Percentiles rank a stretch among this genome's conserved stretches.
phyloP scores from a whole-genome alignment of 1,140 invertebrate genomes.

The Polyergus mexicanus region DNA sequence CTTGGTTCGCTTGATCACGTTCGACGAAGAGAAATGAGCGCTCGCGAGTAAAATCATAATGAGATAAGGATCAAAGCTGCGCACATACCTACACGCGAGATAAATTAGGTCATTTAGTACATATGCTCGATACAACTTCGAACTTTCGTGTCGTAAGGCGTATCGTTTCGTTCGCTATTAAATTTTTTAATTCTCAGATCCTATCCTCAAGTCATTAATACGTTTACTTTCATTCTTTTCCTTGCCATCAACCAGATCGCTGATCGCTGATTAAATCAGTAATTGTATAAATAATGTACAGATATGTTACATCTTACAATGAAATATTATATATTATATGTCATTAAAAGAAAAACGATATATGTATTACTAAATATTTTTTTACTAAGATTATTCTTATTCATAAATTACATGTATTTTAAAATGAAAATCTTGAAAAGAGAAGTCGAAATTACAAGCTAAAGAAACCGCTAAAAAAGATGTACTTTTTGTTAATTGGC shows the following conservation, averaged over 20 bases:
- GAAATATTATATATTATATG: background rate
- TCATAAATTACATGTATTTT: background rate
- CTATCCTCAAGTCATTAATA: constrained; percentile 18
- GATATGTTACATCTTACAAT: background rate
- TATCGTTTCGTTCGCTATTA: constrained; percentile 18
- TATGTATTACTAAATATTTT: background rate
- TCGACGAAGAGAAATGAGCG: constrained; percentile 56
- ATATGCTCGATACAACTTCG: constrained; percentile 33
- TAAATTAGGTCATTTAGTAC: constrained; percentile 49
- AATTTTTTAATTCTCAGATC: constrained; percentile 11
- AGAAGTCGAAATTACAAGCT: background rate
- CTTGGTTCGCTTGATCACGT: constrained; percentile 44
- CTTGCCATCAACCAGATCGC: background rate
- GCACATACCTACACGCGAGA: constrained; percentile 27
- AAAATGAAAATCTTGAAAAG: background rate
- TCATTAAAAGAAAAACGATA: background rate
- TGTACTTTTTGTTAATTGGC: constrained; percentile 44
- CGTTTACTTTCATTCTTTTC: background rate
- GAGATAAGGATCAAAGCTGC: constrained; percentile 60
- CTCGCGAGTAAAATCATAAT: constrained; percentile 54
- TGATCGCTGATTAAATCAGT: background rate
- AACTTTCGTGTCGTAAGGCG: constrained; percentile 16
- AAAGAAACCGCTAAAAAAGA: background rate
- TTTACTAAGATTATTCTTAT: background rate
- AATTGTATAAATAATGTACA: background rate